Percentiles rank a stretch among this genome's conserved stretches.
phyloP scores from a whole-genome alignment of 1,140 invertebrate species.

The Hyphantria cunea region DNA sequence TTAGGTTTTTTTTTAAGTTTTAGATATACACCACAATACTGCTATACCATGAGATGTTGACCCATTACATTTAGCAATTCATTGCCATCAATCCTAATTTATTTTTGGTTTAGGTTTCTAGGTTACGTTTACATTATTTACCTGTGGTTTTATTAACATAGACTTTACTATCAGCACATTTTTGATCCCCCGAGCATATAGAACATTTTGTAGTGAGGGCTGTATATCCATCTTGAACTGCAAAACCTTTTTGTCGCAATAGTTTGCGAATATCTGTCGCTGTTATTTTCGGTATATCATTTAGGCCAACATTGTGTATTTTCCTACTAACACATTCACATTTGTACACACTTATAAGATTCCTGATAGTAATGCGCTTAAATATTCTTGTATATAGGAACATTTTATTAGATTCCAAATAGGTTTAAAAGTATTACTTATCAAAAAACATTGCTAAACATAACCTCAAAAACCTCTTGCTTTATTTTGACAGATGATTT shows the following conservation, averaged over 20 bases:
- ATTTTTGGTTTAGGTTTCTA: constrained; percentile 34
- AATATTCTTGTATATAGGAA: constrained; percentile 33
- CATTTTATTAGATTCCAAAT: constrained; percentile 42
- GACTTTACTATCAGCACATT: constrained; percentile 58
- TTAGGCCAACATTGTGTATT: constrained; percentile 64
- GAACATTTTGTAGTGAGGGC: constrained; percentile 65
- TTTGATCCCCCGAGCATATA: constrained; percentile 56
- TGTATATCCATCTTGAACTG: constrained; percentile 70
- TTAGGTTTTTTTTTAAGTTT: too few species aligned
- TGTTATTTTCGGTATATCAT: constrained; percentile 66
- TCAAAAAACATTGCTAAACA: constrained; percentile 28
- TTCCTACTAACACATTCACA: constrained; percentile 38
- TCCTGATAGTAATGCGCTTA: constrained; percentile 27
- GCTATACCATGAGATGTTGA: too few species aligned
- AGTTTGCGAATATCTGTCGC: constrained; percentile 63
- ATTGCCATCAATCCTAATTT: too few species aligned
- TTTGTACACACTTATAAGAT: constrained; percentile 24
- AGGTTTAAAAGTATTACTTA: too few species aligned
- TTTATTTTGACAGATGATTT: constrained; percentile 10
- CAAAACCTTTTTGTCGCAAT: constrained; percentile 67
- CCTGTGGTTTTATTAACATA: constrained; percentile 74
- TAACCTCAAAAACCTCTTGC: constrained; percentile 56
- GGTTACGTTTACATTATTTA: constrained; percentile 45
- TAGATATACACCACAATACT: too few species aligned
- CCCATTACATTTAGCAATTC: too few species aligned